Percentiles rank a stretch among this genome's conserved stretches.
phyloP scores from a whole-genome alignment of 2,888 invertebrate genomes.

The Lycaena phlaeas region DNA sequence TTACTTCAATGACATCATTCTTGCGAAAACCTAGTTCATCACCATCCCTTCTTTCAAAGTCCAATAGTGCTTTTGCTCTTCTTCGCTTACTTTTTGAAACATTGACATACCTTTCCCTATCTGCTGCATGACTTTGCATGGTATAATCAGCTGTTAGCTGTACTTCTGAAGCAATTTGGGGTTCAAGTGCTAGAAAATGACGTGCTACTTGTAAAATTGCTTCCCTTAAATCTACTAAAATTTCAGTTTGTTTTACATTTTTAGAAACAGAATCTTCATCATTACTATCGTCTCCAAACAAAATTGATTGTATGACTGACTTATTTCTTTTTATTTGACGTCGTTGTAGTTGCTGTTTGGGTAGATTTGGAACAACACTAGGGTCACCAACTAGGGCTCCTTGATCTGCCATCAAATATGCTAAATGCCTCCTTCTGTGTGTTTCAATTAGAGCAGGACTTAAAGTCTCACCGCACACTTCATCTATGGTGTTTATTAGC shows the following conservation, averaged over 20 bases:
- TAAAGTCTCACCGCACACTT: constrained; percentile 84
- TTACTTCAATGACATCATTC: constrained; percentile 98
- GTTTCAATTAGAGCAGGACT: constrained; percentile 90
- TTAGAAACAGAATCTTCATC: constrained; percentile 92
- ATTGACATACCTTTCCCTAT: constrained; percentile 95
- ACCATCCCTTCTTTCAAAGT: constrained; percentile 98
- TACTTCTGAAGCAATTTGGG: constrained; percentile 85
- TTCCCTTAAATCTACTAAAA: constrained; percentile 97
- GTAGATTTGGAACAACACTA: constrained; percentile 89
- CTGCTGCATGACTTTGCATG: constrained; percentile 94
- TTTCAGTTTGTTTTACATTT: constrained; percentile 98
- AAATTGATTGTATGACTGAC: constrained; percentile 89
- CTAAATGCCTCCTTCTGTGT: constrained; percentile 91
- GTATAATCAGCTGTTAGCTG: constrained; percentile 92
- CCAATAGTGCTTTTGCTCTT: constrained; percentile 95
- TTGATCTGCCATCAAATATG: constrained; percentile 97
- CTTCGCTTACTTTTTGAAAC: constrained; percentile 89
- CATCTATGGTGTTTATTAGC: constrained; percentile 80
- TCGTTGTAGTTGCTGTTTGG: constrained; percentile 90
- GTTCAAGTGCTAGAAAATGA: constrained; percentile 95
- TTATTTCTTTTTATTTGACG: constrained; percentile 93
- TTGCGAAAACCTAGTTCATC: constrained; percentile 98
- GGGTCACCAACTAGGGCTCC: constrained; percentile 94
- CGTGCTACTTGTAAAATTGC: constrained; percentile 92
- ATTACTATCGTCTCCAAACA: constrained; percentile 86